A percentile compares a stretch with the other conserved stretches of the same genome.
These are phyloP conservation scores for Phrynosoma blainvillii DNA, from an alignment of 2,113 vertebrate species.

Conservation along the genomic window DNA sequence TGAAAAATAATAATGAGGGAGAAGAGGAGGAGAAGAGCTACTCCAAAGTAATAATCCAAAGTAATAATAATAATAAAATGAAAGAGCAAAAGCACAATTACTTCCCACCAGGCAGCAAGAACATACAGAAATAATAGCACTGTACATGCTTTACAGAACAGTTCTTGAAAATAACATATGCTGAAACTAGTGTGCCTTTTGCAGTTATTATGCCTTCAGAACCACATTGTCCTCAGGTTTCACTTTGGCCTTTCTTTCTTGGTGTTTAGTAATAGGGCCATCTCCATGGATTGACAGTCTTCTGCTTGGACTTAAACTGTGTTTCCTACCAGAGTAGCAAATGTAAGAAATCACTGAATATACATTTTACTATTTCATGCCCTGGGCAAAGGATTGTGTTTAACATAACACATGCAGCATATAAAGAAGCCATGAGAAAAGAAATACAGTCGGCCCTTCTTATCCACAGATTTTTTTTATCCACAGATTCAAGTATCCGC, in stretches of 20 bases:
- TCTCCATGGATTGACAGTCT: constrained; percentile 51
- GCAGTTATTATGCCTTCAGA: constrained; percentile 54
- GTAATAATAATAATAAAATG: neutral
- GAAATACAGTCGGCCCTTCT: neutral
- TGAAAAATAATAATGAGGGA: too few species aligned
- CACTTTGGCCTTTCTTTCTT: constrained; percentile 58
- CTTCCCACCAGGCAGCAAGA: neutral
- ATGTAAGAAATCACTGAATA: constrained; percentile 57
- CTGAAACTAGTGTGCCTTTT: constrained; percentile 32
- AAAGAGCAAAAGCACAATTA: neutral
- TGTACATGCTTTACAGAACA: neutral
- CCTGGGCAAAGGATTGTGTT: constrained; percentile 53
- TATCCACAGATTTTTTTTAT: too few species aligned
- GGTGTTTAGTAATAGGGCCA: constrained; percentile 60
- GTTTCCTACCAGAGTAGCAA: constrained; percentile 58
- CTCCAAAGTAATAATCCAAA: neutral
- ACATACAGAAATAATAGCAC: neutral
- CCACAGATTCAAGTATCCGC: too few species aligned
- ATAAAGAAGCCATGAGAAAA: constrained; percentile 39
- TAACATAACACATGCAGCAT: constrained; percentile 56
- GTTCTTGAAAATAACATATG: constrained; percentile 11
- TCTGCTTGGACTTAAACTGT: constrained; percentile 60
- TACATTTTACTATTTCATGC: constrained; percentile 65
- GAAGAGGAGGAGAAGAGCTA: too few species aligned
- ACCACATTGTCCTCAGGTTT: constrained; percentile 44